These are phyloP conservation scores for Pogonomyrmex californicus DNA, from an alignment of 1,140 invertebrate genomes.

Conservation along the genomic window DNA sequence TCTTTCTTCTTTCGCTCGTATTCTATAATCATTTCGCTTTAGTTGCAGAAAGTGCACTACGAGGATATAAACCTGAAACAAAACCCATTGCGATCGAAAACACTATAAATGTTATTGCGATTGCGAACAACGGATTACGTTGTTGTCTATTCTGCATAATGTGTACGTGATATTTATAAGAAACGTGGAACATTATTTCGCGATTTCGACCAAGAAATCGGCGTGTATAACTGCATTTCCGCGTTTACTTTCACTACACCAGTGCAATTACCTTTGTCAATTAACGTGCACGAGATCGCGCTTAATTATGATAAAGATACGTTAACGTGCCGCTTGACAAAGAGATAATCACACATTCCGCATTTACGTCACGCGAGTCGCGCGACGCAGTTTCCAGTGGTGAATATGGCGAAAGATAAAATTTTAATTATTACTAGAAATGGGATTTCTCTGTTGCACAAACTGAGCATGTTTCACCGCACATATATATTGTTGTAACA, in stretches of 20 bases:
- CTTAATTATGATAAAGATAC: slow-evolving; percentile 76
- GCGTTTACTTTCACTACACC: slow-evolving; percentile 71
- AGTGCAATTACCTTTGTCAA: slow-evolving; percentile 70
- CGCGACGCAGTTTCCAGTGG: slow-evolving; percentile 1
- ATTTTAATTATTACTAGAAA: slow-evolving; percentile 47
- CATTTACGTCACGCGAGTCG: slow-evolving; percentile 58
- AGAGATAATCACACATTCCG: slow-evolving; percentile 67
- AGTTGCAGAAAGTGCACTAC: too few species aligned
- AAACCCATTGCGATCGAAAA: too few species aligned
- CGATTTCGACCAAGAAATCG: slow-evolving; percentile 33
- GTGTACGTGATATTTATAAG: neutral
- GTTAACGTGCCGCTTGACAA: slow-evolving; percentile 65
- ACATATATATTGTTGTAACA: neutral
- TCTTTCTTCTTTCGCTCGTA: too few species aligned
- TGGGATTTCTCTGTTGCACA: neutral
- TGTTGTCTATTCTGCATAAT: neutral
- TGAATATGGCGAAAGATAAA: slow-evolving; percentile 9
- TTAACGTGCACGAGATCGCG: slow-evolving; percentile 68
- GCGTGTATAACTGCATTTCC: slow-evolving; percentile 60
- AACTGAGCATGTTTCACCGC: neutral
- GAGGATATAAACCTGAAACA: too few species aligned
- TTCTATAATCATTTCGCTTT: too few species aligned
- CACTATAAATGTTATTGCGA: neutral
- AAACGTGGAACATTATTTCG: neutral
- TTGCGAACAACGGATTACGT: neutral